A percentile compares a stretch with the other conserved stretches of the same genome.
Evolutionary conservation across 2,113 vertebrate genomes (phyloP).

Genomic region (Grammomys dolichurus): DNA sequence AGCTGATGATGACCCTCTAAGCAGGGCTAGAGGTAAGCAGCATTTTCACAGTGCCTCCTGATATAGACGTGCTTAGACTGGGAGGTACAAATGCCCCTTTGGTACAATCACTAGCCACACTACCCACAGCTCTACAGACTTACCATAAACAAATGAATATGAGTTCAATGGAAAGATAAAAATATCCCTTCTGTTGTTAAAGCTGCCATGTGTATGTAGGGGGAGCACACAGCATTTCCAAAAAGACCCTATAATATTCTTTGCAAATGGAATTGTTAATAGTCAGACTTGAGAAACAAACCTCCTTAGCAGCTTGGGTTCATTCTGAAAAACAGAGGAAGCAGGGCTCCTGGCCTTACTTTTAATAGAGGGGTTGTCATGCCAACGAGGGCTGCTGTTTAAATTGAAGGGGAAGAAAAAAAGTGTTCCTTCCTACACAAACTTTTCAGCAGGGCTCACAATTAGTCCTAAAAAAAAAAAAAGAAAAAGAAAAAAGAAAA

Average conservation of each 20-base stretch:
- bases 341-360: slow-evolving; percentile 49
- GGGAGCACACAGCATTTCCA: slow-evolving; percentile 21
- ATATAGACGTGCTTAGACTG: neutral
- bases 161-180: slow-evolving; percentile 54
- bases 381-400: slow-evolving; percentile 76
- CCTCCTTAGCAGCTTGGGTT: slow-evolving; percentile 67
- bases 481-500: neutral
- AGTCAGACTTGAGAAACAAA: slow-evolving; percentile 61
- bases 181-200: slow-evolving; percentile 44
- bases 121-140: slow-evolving; percentile 40
- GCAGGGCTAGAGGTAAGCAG: neutral
- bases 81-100: neutral
- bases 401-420: slow-evolving; percentile 64
- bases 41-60: neutral
- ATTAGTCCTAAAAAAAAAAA: slow-evolving; percentile 54
- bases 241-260: slow-evolving; percentile 18
- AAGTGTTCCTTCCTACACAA: slow-evolving; percentile 77
- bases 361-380: slow-evolving; percentile 81
- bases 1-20: neutral
- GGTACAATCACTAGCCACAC: slow-evolving; percentile 22
- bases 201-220: neutral
- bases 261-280: slow-evolving; percentile 43
- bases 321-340: slow-evolving; percentile 77
- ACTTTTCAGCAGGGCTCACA: slow-evolving; percentile 71
- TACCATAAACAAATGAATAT: slow-evolving; percentile 44